Base-by-base conservation (phyloP, 2,888 invertebrate genomes). In the Itoplectis maculator region DNA sequence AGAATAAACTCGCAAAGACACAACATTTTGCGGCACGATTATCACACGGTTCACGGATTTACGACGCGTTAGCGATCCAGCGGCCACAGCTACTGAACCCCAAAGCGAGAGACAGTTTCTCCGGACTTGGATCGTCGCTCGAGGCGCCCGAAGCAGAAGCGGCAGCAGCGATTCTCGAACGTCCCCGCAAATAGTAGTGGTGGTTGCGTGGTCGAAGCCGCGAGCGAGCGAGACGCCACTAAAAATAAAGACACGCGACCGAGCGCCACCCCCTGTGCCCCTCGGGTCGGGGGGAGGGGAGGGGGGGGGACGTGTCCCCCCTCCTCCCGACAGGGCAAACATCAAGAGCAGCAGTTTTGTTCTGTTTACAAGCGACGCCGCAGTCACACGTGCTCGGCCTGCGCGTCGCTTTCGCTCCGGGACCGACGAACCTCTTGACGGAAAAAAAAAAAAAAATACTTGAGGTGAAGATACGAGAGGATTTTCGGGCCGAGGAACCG, bases 221-320 rank as follows among this genome's bases (percentile, higher is more conserved):
- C n/a, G n/a, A n/a, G n/a, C 76, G 79, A 69, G 76, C 78, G 81
- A 75, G 80, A 76, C 61, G 45, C 69, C 79, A 84, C 84, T 84
- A 84, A 84, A 84, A 84, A 84, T 84, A 84, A 84, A 84, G 80
- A 74, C 56, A 65, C 70, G 42, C 42, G 65, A 65, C 49, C 35
- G 47, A 15, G 11, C n/a, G n/a, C n/a, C n/a, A 8, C 72, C 20
- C 42, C 20, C 20, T 54, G 11, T 11, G 29, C 23, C 29, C 23
- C 8, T n/a, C n/a, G n/a, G n/a, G n/a, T n/a, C n/a, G n/a, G n/a
- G n/a, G n/a, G n/a, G n/a, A n/a, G n/a, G n/a, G n/a, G n/a, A n/a
- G n/a, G n/a, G n/a, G n/a, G n/a, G n/a, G n/a, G n/a, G n/a, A n/a
- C n/a, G n/a, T n/a, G n/a, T n/a, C 29, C 20, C 6, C 23, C 5